A percentile compares a stretch with the other conserved stretches of the same genome.
These are phyloP conservation scores for Ageneiosus marmoratus DNA, from an alignment of 2,113 vertebrate species.

Conservation along the genomic window DNA sequence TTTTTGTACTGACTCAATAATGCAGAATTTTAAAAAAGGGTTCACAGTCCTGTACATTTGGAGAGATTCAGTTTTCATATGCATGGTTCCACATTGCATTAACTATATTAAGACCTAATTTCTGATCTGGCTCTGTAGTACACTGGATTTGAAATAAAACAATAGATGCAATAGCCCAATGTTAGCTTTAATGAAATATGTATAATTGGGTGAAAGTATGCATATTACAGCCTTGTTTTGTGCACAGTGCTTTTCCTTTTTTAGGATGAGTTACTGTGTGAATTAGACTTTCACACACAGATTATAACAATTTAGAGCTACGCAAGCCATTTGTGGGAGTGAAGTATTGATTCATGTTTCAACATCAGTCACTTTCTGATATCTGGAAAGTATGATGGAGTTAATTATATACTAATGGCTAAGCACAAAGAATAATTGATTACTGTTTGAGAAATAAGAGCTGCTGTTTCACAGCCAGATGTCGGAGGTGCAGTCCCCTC, in stretches of 20 bases:
- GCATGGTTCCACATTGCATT: background rate
- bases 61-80: background rate
- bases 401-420: background rate
- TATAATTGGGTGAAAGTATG: background rate
- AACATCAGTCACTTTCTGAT: background rate
- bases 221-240: background rate
- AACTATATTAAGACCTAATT: background rate
- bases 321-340: background rate
- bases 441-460: background rate
- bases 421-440: background rate
- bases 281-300: background rate
- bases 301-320: background rate
- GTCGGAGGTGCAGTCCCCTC: conserved; percentile 90
- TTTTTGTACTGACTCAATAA: too few species aligned
- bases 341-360: background rate
- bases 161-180: background rate
- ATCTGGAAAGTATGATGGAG: background rate
- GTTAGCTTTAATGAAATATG: background rate
- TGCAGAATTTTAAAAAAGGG: too few species aligned
- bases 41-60: too few species aligned
- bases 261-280: background rate
- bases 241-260: background rate
- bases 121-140: background rate
- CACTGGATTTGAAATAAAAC: background rate
- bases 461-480: conserved; percentile 80